These are phyloP conservation scores for Punctoribates punctum DNA, from an alignment of 2,888 invertebrate genomes.

Conservation along the genomic window DNA sequence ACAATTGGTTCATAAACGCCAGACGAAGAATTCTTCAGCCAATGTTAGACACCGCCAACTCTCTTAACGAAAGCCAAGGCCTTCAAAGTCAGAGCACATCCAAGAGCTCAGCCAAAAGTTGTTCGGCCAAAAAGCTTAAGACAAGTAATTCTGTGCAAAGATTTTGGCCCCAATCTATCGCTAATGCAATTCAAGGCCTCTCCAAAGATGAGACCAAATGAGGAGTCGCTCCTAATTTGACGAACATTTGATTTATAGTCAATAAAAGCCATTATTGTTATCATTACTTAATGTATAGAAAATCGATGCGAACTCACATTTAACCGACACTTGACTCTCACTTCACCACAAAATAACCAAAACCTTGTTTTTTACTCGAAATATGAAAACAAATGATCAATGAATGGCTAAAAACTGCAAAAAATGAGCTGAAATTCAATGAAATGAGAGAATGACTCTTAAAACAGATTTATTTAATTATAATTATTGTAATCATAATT, in stretches of 20 bases:
- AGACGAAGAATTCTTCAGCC: constrained; percentile 83
- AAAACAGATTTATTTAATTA: background rate
- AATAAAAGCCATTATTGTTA: constrained; percentile 15
- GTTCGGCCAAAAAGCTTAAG: constrained; percentile 15
- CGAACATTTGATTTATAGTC: background rate
- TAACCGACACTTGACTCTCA: background rate
- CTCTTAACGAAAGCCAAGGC: constrained; percentile 9
- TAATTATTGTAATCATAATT: background rate
- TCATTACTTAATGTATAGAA: constrained; percentile 1
- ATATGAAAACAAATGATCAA: background rate
- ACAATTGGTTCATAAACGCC: constrained; percentile 90
- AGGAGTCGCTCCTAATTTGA: background rate
- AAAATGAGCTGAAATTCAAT: too few species aligned
- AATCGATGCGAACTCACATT: background rate
- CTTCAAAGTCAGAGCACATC: constrained; percentile 22
- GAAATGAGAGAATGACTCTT: too few species aligned
- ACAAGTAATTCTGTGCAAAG: constrained; percentile 44
- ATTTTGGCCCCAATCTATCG: constrained; percentile 49
- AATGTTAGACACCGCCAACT: constrained; percentile 66
- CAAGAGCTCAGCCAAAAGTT: constrained; percentile 10
- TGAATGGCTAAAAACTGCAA: too few species aligned
- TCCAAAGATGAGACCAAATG: constrained; percentile 20
- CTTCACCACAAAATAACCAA: background rate
- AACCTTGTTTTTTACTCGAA: background rate
- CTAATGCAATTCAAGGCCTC: constrained; percentile 40